Percentiles rank a stretch among this genome's conserved stretches.
Evolutionary conservation across 2,888 invertebrate species (phyloP).

Genomic region (Cataglyphis livida): DNA sequence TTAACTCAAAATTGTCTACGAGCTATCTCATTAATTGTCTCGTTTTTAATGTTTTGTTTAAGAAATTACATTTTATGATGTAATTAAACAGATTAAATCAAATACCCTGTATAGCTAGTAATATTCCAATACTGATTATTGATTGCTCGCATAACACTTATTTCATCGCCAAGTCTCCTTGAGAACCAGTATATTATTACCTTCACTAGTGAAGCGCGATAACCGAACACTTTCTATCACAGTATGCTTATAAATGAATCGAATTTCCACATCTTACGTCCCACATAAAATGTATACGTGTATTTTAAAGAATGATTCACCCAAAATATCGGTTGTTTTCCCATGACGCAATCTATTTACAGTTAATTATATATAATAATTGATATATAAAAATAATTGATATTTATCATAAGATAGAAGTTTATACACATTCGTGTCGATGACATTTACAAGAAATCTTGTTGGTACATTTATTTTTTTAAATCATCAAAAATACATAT

Average conservation of each 20-base stretch:
- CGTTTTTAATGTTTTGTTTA: too few relatives aligned
- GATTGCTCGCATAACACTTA: background rate
- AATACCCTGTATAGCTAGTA: too few relatives aligned
- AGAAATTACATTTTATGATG: too few relatives aligned
- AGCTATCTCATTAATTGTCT: too few relatives aligned
- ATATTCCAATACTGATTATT: background rate
- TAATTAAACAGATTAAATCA: too few relatives aligned
- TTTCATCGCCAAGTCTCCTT: slow-evolving; percentile 38
- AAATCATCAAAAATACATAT: background rate
- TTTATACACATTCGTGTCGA: background rate
- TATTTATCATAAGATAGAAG: background rate
- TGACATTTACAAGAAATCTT: background rate
- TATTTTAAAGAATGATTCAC: slow-evolving; percentile 34
- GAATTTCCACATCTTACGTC: slow-evolving; percentile 34
- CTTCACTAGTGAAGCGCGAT: slow-evolving; percentile 20
- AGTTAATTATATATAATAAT: background rate
- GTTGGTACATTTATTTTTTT: background rate
- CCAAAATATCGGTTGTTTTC: slow-evolving; percentile 13
- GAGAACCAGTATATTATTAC: slow-evolving; percentile 24
- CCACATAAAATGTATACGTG: slow-evolving; percentile 28
- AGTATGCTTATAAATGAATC: slow-evolving; percentile 10
- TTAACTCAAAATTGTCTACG: too few relatives aligned
- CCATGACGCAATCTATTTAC: background rate
- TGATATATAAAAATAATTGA: background rate
- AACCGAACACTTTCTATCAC: slow-evolving; percentile 39